Evolutionary conservation across 2,113 vertebrate genomes (phyloP).

Genomic region (Procapra przewalskii): DNA sequence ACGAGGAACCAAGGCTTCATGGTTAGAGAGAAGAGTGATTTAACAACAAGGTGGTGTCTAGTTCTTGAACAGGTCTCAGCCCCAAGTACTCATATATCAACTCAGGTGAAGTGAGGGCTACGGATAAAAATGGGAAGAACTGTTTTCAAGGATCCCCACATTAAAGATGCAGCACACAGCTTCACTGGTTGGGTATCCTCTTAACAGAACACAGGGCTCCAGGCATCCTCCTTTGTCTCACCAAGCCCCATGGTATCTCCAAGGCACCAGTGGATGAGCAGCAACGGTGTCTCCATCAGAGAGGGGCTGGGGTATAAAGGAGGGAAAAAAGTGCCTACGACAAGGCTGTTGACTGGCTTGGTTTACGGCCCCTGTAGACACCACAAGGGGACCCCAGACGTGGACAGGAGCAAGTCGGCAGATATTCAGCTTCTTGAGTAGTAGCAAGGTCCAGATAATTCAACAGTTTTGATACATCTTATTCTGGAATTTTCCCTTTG

Average conservation of each 20-base stretch:
- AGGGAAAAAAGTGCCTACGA: neutral
- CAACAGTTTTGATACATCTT: neutral
- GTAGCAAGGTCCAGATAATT: neutral
- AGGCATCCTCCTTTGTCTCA: neutral
- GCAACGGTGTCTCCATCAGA: neutral
- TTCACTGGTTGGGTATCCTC: neutral
- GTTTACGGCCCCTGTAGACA: neutral
- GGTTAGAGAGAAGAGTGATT: neutral
- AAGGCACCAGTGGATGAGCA: neutral
- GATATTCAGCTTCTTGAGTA: neutral
- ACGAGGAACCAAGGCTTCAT: neutral
- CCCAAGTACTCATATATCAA: fast-evolving
- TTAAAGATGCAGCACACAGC: neutral
- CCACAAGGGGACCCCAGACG: neutral
- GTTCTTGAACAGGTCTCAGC: neutral
- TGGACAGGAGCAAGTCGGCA: neutral
- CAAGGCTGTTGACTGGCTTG: neutral
- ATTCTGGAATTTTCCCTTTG: neutral
- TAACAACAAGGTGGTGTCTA: neutral
- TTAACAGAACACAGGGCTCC: neutral
- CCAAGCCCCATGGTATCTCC: no score
- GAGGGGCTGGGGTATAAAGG: neutral
- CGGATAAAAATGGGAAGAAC: neutral
- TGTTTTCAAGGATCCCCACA: neutral
- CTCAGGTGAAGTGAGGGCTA: neutral